Evolutionary conservation across 2,113 vertebrate genomes (phyloP).

Genomic region (Scophthalmus maximus): DNA sequence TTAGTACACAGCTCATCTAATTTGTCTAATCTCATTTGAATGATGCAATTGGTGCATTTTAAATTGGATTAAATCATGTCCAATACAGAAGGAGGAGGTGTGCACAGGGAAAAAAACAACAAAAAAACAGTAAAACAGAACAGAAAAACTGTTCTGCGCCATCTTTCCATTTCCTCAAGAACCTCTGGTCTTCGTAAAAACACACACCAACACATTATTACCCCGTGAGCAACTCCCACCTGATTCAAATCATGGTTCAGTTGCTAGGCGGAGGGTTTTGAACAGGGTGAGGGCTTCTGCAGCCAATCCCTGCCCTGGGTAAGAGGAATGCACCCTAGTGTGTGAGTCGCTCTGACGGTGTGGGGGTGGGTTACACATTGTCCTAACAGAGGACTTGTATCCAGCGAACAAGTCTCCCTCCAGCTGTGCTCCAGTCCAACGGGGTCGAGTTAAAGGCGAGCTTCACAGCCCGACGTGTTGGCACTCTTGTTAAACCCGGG

Average conservation of each 20-base stretch:
- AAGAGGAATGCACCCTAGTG: slow-evolving; percentile 44
- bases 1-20: too few species aligned
- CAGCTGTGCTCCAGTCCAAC: slow-evolving; percentile 63
- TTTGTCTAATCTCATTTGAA: too few species aligned
- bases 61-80: not conserved
- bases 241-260: slow-evolving; percentile 19
- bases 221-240: slow-evolving; percentile 32
- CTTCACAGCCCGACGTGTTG: slow-evolving; percentile 30
- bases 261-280: slow-evolving; percentile 35
- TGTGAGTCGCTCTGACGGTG: slow-evolving; percentile 28
- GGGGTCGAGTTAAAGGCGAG: slow-evolving; percentile 66
- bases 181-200: slow-evolving; percentile 18
- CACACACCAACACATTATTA: slow-evolving; percentile 37
- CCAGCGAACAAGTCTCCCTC: slow-evolving; percentile 48
- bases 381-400: slow-evolving; percentile 65
- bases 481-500: slow-evolving; percentile 20
- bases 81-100: not conserved
- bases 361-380: slow-evolving; percentile 43
- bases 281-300: slow-evolving; percentile 31
- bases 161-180: not conserved
- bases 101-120: not conserved
- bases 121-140: not conserved
- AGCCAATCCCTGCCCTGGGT: slow-evolving; percentile 36
- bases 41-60: too few species aligned
- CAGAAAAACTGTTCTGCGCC: slow-evolving; percentile 1